Evolutionary conservation across 1,140 invertebrate genomes (phyloP), one percentile per base, ranked within the genome.

Genomic region (Prorops nasuta): DNA sequence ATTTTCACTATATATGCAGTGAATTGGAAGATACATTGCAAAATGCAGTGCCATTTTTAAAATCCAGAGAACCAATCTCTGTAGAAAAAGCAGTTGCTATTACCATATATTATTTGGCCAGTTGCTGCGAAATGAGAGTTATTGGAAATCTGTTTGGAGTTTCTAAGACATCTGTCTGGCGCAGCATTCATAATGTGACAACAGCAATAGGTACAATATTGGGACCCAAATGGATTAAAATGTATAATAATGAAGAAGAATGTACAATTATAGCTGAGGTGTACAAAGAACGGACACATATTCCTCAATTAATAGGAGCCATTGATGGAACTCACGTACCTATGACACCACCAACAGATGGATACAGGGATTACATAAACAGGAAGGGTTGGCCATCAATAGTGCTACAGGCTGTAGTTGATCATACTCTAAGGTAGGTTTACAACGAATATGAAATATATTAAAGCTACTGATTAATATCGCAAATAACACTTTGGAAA

Each of bases 311-410:
- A 18, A 45, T 63, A n/a, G n/a, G n/a, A n/a, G n/a, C n/a, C n/a
- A n/a, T n/a, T n/a, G n/a, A n/a, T n/a, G n/a, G n/a, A n/a, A 50
- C 58, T 12, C 50, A 61, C 28, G 51, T 61, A 31, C 49, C 56
- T n/a, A 52, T 58, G 24, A 19, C 28, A 15, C 24, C 51, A 28
- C 51, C 46, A 21, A 20, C 31, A 34, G 49, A 61, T 42, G 60
- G 58, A n/a, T 54, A 58, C 32, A 34, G 50, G 21, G 60, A 67
- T 44, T 66, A 48, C 41, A 49, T 66, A 19, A 67, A 64, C 39
- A 45, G 50, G 35, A 66, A 64, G 51, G 54, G 47, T 38, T 63
- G 54, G 57, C 17, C 51, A 17, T 64, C 60, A 35, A 34, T 55
- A 8, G 40, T 60, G n/a, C 39, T 60, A n/a, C 63, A 63, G 53